phyloP scores from a whole-genome alignment of 2,797 vertebrate genomes.

The Ceryle rudis region DNA sequence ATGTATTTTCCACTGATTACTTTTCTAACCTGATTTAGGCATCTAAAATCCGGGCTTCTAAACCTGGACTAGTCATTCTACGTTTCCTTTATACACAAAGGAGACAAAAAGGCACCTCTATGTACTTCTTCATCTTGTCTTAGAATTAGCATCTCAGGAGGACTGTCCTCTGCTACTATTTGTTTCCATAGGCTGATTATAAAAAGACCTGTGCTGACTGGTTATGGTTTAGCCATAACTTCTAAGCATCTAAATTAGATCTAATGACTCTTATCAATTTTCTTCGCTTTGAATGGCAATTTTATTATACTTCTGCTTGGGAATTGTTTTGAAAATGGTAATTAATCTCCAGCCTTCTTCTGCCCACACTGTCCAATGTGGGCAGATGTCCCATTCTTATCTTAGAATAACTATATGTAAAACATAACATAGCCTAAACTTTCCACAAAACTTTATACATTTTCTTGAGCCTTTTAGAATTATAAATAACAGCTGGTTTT shows the following conservation, averaged over 20 bases:
- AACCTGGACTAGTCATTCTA: not conserved
- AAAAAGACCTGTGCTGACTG: not conserved
- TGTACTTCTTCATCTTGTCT: not conserved
- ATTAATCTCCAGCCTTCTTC: not conserved
- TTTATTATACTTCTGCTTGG: not conserved
- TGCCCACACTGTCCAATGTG: not conserved
- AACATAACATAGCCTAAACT: not conserved
- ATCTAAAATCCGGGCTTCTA: not conserved
- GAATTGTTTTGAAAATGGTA: not conserved
- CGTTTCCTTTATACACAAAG: not conserved
- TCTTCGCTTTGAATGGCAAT: not conserved
- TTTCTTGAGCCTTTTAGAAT: not conserved
- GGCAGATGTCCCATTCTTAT: not conserved
- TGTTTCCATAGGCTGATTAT: not conserved
- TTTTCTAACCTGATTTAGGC: not conserved
- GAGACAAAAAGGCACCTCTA: not conserved
- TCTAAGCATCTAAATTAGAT: not conserved
- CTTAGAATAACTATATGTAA: not conserved
- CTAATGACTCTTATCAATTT: not conserved
- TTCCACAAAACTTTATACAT: not conserved
- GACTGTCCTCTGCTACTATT: not conserved
- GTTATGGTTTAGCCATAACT: not conserved
- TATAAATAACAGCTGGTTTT: not conserved
- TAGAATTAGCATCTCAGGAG: not conserved
- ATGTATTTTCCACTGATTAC: not conserved